These are phyloP conservation scores for Macquaria ambigua DNA, from an alignment of 2,113 vertebrate species.

Conservation along the genomic window DNA sequence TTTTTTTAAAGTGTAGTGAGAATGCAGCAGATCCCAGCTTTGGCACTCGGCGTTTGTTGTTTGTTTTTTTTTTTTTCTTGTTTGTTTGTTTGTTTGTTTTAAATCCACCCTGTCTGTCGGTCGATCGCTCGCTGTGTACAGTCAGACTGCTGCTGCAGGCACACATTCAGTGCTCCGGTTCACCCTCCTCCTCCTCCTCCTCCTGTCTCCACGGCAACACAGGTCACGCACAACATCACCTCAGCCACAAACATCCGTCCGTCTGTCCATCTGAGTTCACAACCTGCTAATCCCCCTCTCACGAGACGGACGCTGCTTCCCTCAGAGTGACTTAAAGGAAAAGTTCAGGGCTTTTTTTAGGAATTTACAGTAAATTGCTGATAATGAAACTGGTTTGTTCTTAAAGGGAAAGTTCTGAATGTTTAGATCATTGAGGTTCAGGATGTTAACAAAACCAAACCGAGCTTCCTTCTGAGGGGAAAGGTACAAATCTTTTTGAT, in stretches of 20 bases:
- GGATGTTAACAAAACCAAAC: background rate
- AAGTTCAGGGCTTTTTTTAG: constrained; percentile 5
- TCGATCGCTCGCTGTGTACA: constrained; percentile 34
- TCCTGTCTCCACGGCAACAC: constrained; percentile 60
- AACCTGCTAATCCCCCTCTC: constrained; percentile 32
- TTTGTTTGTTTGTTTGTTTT: constrained; percentile 53
- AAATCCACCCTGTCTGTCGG: constrained; percentile 51
- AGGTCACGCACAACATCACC: constrained; percentile 67
- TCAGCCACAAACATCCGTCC: constrained; percentile 28
- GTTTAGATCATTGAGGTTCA: background rate
- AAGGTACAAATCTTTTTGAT: background rate
- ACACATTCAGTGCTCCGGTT: constrained; percentile 69
- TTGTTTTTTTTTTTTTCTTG: constrained; percentile 24
- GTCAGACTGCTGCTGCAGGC: constrained; percentile 69
- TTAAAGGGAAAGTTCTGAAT: constrained; percentile 11
- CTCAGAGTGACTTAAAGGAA: constrained; percentile 17
- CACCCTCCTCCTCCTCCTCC: constrained; percentile 49
- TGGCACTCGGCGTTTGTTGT: constrained; percentile 86
- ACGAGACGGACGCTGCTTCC: background rate
- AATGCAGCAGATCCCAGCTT: constrained; percentile 91
- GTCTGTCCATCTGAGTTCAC: constrained; percentile 23
- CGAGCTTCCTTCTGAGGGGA: background rate
- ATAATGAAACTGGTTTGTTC: background rate
- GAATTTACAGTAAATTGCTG: constrained; percentile 12
- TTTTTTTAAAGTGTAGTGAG: constrained; percentile 72